Percentiles rank a stretch among this genome's conserved stretches.
These are phyloP conservation scores for Eulemur macaco DNA, from an alignment of 2,113 vertebrate species.

Conservation along the genomic window DNA sequence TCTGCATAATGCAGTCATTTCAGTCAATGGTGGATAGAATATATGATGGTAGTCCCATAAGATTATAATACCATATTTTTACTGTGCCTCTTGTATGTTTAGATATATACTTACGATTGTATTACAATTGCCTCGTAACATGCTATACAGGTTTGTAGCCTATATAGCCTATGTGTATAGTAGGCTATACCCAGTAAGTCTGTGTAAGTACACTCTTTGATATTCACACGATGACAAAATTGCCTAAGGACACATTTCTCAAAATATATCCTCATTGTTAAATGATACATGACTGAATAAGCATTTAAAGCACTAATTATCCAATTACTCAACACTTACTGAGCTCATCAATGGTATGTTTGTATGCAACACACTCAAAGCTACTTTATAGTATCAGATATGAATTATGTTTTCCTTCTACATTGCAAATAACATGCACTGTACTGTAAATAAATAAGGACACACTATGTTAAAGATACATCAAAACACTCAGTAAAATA, in stretches of 20 bases:
- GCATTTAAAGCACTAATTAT: not conserved
- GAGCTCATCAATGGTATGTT: not conserved
- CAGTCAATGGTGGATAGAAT: not conserved
- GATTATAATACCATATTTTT: not conserved
- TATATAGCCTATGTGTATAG: not conserved
- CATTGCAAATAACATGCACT: not conserved
- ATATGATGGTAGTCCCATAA: not conserved
- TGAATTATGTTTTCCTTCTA: not conserved
- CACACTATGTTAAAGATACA: not conserved
- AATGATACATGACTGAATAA: not conserved
- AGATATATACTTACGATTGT: not conserved
- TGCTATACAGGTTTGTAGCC: not conserved
- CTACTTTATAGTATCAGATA: not conserved
- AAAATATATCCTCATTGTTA: not conserved
- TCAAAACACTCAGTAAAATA: not conserved
- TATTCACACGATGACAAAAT: not conserved
- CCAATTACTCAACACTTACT: not conserved
- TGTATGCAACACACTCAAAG: not conserved
- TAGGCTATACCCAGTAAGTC: not conserved
- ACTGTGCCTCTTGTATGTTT: not conserved
- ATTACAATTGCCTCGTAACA: not conserved
- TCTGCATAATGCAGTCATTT: not conserved
- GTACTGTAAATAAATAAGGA: not conserved
- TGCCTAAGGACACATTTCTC: not conserved
- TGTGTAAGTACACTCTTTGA: not conserved